Percentiles rank a stretch among this genome's conserved stretches.
Evolutionary conservation across 2,888 invertebrate genomes (phyloP).

Genomic region (Neocrepidodera transversa): DNA sequence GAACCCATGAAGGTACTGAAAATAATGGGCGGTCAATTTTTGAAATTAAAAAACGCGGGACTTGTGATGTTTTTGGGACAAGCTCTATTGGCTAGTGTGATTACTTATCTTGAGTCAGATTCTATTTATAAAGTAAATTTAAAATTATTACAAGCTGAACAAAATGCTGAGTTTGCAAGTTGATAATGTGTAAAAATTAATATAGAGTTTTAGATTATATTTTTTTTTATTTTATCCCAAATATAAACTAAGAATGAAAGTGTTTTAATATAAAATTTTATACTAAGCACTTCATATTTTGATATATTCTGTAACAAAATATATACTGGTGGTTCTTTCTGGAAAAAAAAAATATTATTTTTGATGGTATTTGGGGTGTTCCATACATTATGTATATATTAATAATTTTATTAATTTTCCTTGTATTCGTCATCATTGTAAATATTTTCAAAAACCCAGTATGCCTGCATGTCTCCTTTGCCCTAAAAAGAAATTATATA

Average conservation of each 20-base stretch:
- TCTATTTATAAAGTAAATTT: constrained; percentile 60
- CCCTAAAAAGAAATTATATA: constrained; percentile 64
- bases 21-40: constrained; percentile 64
- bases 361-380: no score
- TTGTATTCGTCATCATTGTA: constrained; percentile 36
- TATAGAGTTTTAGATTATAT: no score
- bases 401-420: neutral
- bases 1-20: constrained; percentile 65
- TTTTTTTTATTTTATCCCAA: no score
- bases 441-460: constrained; percentile 63
- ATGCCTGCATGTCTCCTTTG: constrained; percentile 77
- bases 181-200: no score
- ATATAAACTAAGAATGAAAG: no score
- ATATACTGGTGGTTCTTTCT: no score
- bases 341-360: no score
- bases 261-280: no score
- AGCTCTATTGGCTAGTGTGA: constrained; percentile 62
- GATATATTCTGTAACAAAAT: no score
- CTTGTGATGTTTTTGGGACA: constrained; percentile 64
- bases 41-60: constrained; percentile 63
- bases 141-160: constrained; percentile 51
- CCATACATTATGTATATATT: no score
- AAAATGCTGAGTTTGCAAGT: neutral
- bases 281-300: no score
- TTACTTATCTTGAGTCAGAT: constrained; percentile 70